Evolutionary conservation across 2,888 invertebrate genomes (phyloP), one percentile per base, ranked within the genome.

Genomic region (Trachelus iudaicus): DNA sequence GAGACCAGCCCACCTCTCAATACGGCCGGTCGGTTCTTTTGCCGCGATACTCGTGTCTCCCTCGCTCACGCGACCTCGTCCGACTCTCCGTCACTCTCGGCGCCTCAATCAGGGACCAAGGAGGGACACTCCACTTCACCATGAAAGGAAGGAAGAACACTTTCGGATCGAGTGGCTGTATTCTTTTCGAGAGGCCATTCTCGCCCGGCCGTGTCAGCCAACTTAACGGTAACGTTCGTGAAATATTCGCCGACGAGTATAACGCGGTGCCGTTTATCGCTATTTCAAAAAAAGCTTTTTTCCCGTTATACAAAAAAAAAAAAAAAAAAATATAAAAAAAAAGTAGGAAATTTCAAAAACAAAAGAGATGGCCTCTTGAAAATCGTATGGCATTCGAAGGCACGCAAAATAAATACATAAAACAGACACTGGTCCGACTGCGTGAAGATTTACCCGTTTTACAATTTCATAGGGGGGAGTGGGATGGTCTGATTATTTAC

Each of bases 1-100:
- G 23, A 23, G 6, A 13, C 4, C 40, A 4, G 15, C 40, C 40
- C 23, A n/a, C 0, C 40, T 56, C 40, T 56, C 23, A 23, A 40
- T 40, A 40, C 2, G 15, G 40, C 23, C 37, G 13, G 40, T 56
- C 2, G 15, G 40, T 56, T 56, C 40, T 56, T 56, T 56, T 9
- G 9, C 40, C 40, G 40, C 40, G 23, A 9, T 9, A 56, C 1
- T 9, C 1, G 6, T 2, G 9, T 56, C 40, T 56, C 40, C 0
- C 23, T 79, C 79, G 34, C 15, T 76, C n/a, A 33, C 34, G 69
- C 68, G 69, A 79, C 80, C 80, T 23, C 6, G 6, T 23, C 2
- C 40, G 40, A 23, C 40, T 56, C 40, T 6, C 2, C 40, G 40
- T 56, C 40, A 23, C 40, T 56, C 23, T 56, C 40, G 40, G 1